Evolutionary conservation across 2,888 invertebrate genomes (phyloP).

Genomic region (Sepioteuthis lessoniana): DNA sequence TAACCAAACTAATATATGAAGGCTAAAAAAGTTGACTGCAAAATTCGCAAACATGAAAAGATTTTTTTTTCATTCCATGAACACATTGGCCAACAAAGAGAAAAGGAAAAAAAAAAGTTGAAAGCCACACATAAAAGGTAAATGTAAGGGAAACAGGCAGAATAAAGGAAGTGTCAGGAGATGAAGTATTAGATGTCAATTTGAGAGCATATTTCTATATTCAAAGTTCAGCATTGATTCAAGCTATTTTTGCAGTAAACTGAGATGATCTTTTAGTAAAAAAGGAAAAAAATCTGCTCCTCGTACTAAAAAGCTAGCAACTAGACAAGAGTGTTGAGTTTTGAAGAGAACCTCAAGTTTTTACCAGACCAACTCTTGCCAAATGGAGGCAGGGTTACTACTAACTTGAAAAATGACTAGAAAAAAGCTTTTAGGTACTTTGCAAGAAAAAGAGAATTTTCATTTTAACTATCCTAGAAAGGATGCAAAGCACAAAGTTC

Average conservation of each 20-base stretch:
- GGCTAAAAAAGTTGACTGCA: no score
- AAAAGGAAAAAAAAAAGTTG: background rate
- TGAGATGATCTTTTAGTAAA: background rate
- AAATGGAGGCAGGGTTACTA: background rate
- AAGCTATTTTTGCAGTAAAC: background rate
- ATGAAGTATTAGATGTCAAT: constrained; percentile 33
- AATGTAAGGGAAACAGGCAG: background rate
- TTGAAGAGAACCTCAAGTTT: background rate
- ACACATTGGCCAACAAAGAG: background rate
- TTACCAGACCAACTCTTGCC: background rate
- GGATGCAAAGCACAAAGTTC: background rate
- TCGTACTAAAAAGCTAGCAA: background rate
- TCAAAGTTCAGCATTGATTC: constrained; percentile 1
- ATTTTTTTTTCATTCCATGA: background rate
- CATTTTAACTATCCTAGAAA: background rate
- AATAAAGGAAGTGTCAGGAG: background rate
- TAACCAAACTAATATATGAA: no score
- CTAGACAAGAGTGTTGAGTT: background rate
- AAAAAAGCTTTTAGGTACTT: background rate
- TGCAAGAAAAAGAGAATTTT: background rate
- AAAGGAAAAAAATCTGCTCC: background rate
- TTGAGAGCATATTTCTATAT: constrained; percentile 9
- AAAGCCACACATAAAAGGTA: background rate
- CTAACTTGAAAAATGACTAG: background rate
- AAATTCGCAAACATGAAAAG: no score